Evolutionary conservation across 2,797 vertebrate species (phyloP).

Genomic region (Gymnoscopelus braueri): DNA sequence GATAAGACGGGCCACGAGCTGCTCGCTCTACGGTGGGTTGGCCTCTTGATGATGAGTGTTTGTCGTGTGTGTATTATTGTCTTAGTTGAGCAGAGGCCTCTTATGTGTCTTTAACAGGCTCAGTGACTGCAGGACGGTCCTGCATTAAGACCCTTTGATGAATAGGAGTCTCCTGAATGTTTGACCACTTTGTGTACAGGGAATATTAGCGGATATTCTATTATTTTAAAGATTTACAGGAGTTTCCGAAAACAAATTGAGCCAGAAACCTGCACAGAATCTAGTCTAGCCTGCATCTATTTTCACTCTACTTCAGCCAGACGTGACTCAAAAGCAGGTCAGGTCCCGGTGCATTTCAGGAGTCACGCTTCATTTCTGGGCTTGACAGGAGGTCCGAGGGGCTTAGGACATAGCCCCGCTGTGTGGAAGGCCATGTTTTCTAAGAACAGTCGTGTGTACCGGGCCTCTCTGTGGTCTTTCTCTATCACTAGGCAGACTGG

Average conservation of each 20-base stretch:
- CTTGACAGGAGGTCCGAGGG: neutral
- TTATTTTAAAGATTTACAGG: too few species aligned
- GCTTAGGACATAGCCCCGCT: conserved; percentile 59
- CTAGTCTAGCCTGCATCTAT: neutral
- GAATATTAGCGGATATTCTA: too few species aligned
- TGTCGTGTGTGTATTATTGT: conserved; percentile 24
- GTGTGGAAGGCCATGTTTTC: conserved; percentile 67
- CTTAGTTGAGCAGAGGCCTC: conserved; percentile 39
- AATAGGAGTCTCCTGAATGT: neutral
- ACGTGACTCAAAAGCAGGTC: neutral
- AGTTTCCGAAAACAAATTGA: too few species aligned
- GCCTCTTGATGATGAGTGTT: neutral
- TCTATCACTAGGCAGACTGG: conserved; percentile 35
- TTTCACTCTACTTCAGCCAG: neutral
- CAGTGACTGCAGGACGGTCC: conserved; percentile 19
- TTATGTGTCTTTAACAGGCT: conserved; percentile 56
- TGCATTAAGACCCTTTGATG: neutral
- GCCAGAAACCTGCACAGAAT: too few species aligned
- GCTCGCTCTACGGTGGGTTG: conserved; percentile 86
- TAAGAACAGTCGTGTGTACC: conserved; percentile 61
- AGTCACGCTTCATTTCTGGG: neutral
- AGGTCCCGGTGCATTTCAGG: neutral
- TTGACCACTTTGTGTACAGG: too few species aligned
- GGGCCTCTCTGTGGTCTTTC: conserved; percentile 66
- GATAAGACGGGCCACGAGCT: conserved; percentile 86